Base-by-base conservation (phyloP, 2,797 vertebrate genomes). In the Sphenodon punctatus region DNA sequence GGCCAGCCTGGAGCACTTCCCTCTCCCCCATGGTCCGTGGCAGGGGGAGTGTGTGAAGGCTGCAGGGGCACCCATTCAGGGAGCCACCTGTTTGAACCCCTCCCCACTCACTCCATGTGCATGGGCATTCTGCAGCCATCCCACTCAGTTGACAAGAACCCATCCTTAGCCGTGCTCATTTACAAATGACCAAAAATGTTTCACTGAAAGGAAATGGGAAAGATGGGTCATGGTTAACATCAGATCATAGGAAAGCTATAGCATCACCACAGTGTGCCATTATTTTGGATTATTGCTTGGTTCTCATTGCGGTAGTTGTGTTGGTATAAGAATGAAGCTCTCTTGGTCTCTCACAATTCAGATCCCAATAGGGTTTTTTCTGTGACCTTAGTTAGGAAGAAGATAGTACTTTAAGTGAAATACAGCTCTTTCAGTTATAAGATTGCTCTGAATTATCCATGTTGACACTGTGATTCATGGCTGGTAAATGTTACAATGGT, bases 401-500 rank as follows among this genome's bases (percentile, higher is more conserved):
- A 89, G 69, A 59, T 22, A 4, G 0, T 80, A 76, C 74, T 77
- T 85, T 72, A 80, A 85, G 84, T 80, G 0, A 1, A 78, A 87
- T 74, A 8, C 41, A 65, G 17, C 42, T 73, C 87, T 76, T 58
- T 85, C 78, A 84, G 43, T 69, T 85, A 32, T 36, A 55, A 34
- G 32, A 19, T 8, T 58, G 17, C 58, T 74, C 55, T 72, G 75
- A 81, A 86, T 87, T 91, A 73, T 51, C 49, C 46, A 27, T 80
- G 85, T 83, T 69, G 82, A 70, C 78, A 59, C 76, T 45, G 32
- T 64, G 53, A 84, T 88, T 91, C 75, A 84, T 87, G 53, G 60
- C 38, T 75, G 69, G 73, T 73, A 66, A 68, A 60, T 63, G 76
- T 39, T 82, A 87, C 51, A 71, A 45, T 64, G 85, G 45, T 53